Conservation (phyloP, 2,113 vertebrate genomes). For the Halichoeres trimaculatus region DNA sequence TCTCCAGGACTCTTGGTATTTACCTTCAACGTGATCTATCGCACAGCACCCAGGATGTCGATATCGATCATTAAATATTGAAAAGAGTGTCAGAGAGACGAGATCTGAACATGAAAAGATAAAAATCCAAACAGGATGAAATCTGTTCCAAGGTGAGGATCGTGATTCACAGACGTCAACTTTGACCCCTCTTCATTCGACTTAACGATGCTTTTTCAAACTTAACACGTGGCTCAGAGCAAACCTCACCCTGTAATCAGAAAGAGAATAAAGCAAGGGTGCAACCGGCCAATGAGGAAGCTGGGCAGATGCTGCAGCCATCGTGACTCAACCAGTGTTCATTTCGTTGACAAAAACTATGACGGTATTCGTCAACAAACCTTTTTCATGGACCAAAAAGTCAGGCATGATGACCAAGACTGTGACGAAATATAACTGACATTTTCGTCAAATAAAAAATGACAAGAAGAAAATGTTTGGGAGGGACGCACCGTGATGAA, state of each 20-base stretch:
- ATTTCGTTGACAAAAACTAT: too few relatives aligned
- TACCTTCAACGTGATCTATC: conserved; percentile 46
- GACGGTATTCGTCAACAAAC: too few relatives aligned
- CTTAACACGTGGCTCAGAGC: not conserved
- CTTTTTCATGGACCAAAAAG: too few relatives aligned
- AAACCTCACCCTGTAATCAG: conserved; percentile 22
- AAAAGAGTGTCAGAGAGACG: conserved; percentile 21
- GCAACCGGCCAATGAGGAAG: conserved; percentile 21
- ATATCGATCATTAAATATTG: conserved; percentile 35
- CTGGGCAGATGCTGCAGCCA: too few relatives aligned
- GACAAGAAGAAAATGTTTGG: too few relatives aligned
- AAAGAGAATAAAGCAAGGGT: not conserved
- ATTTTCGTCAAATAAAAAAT: too few relatives aligned
- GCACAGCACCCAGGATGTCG: conserved; percentile 1
- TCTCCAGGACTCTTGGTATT: conserved; percentile 37
- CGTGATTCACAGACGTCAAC: too few relatives aligned
- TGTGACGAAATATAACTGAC: too few relatives aligned
- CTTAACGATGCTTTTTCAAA: not conserved
- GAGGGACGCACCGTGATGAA: too few relatives aligned
- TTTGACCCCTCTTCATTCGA: conserved; percentile 13
- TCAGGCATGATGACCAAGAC: too few relatives aligned
- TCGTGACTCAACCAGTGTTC: too few relatives aligned
- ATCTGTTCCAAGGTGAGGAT: conserved; percentile 34
- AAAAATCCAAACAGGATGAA: conserved; percentile 38
- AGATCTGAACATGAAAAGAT: conserved; percentile 26